A percentile compares a stretch with the other conserved stretches of the same genome.
Evolutionary conservation across 2,797 vertebrate species (phyloP).

Genomic region (Leucoraja ocellata): DNA sequence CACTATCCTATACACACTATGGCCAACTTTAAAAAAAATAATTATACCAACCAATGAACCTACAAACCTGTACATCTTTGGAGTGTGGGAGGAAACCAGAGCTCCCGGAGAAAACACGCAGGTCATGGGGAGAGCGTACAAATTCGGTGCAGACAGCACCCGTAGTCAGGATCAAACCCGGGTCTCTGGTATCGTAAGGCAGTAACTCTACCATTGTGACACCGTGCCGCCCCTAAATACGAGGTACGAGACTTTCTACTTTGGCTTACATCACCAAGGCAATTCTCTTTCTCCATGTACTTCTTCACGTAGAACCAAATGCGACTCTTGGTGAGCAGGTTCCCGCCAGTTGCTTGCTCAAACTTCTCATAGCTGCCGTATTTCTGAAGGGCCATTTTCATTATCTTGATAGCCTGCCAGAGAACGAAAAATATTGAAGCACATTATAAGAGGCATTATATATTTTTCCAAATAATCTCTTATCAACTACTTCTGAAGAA

Average conservation of each 20-base stretch:
- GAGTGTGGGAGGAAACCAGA: too few species aligned
- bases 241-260: not conserved
- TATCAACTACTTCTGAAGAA: not conserved
- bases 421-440: not conserved
- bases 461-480: not conserved
- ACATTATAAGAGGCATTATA: not conserved
- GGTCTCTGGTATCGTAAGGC: too few species aligned
- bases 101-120: too few species aligned
- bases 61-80: too few species aligned
- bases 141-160: too few species aligned
- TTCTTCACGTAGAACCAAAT: constrained; percentile 80
- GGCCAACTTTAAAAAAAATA: too few species aligned
- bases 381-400: constrained; percentile 75
- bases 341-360: constrained; percentile 80
- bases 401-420: constrained; percentile 75
- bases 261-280: constrained; percentile 74
- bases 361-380: constrained; percentile 88
- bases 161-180: too few species aligned
- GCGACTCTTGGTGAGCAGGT: constrained; percentile 71
- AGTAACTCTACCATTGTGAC: too few species aligned
- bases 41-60: too few species aligned
- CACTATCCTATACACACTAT: too few species aligned
- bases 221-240: too few species aligned
- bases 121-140: too few species aligned
- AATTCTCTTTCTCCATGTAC: constrained; percentile 90